Evolutionary conservation across 2,797 vertebrate species (phyloP), one percentile per base, ranked within the genome.

Genomic region (Mus caroli): DNA sequence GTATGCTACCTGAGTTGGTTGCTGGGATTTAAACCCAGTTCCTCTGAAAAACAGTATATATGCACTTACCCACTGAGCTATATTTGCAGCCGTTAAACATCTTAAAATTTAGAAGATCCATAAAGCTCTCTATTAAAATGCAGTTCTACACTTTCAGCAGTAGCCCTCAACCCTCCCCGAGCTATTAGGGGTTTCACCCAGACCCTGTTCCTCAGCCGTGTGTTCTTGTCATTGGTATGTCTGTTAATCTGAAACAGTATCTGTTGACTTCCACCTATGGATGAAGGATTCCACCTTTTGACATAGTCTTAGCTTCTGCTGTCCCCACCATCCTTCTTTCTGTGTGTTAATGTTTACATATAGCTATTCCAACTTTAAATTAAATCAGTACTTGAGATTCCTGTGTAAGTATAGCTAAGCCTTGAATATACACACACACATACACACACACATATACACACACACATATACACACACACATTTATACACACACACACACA

Each of bases 121-220:
- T 40, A 73, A 87, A 92, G 34, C 60, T 80, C 56, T 62, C 60
- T 50, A 17, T 71, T 82, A 54, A 85, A 79, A 95, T 73, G 46
- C 62, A 83, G 34, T 62, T 73, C 82, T 76, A 17, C 13, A 19
- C 77, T 71, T 34, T 69, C 28, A 94, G 28, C 86, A 84, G 31
- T 9, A 46, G 22, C 90, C 28, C 4, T 92, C 80, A 64, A 64
- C 22, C 88, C 52, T 64, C 50, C 24, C 46, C 43, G 52, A 79
- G 17, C 54, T 75, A 6, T 52, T 43, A 67, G 28, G 20, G 37
- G 5, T 83, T 90, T 95, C 12, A 64, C 73, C 79, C 69, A n/a
- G 40, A 2, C 1, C 31, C 77, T 56, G 46, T 52, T 37, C 28
- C 64, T 76, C 56, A 82, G 56, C 67, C 43, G 28, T 50, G 20